phyloP scores from a whole-genome alignment of 1,140 invertebrate genomes.

The Drosophila carrolli region DNA sequence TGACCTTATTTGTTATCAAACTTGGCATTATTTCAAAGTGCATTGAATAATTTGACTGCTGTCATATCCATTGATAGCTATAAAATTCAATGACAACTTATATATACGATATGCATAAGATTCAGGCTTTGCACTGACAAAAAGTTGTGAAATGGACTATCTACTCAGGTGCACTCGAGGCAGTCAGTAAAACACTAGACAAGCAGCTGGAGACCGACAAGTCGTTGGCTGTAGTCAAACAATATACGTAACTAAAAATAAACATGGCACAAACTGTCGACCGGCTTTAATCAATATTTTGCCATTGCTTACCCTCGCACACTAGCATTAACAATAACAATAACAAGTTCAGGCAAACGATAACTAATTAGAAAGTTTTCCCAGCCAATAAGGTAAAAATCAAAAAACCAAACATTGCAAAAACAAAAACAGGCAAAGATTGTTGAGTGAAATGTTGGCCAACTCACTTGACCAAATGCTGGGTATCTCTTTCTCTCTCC shows the following conservation, averaged over 20 bases:
- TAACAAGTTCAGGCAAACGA: constrained; percentile 8
- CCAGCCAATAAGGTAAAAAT: constrained; percentile 47
- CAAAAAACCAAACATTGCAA: constrained; percentile 32
- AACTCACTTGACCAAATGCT: constrained; percentile 50
- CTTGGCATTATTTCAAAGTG: neutral
- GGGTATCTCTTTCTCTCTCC: constrained; percentile 6
- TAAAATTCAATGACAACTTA: neutral
- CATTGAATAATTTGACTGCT: constrained; percentile 8
- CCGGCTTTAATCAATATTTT: constrained; percentile 35
- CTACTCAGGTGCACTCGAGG: constrained; percentile 29
- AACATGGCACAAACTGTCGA: constrained; percentile 33
- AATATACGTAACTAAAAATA: constrained; percentile 38
- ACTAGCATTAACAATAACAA: constrained; percentile 2
- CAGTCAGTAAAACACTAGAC: constrained; percentile 24
- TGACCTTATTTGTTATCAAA: constrained; percentile 19
- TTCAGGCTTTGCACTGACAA: neutral
- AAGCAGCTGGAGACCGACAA: constrained; percentile 23
- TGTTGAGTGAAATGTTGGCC: constrained; percentile 51
- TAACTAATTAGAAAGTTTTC: constrained; percentile 54
- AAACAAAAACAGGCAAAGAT: constrained; percentile 21
- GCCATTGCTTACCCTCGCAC: constrained; percentile 13
- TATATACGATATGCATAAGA: neutral
- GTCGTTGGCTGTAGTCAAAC: constrained; percentile 25
- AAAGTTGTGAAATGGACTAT: constrained; percentile 27
- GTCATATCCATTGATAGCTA: neutral